phyloP scores from a whole-genome alignment of 2,113 vertebrate genomes.

The Oxyruncus cristatus region DNA sequence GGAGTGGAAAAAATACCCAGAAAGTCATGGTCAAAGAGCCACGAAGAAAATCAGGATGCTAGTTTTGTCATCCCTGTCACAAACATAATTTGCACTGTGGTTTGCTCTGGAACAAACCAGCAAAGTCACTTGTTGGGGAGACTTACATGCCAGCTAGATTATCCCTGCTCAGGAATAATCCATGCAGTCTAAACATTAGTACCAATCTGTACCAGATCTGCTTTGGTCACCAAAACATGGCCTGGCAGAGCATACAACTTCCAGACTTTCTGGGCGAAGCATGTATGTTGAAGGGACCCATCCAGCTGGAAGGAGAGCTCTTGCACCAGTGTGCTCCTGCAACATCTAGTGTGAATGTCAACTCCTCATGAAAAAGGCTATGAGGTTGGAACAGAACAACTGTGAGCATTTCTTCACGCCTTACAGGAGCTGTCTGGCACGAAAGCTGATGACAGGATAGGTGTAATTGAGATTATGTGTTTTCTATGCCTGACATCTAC shows the following conservation, averaged over 20 bases:
- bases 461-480: neutral
- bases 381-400: neutral
- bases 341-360: neutral
- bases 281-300: rapidly evolving
- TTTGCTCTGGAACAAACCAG: neutral
- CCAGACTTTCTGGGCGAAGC: neutral
- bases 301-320: neutral
- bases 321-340: neutral
- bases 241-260: neutral
- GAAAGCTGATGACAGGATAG: neutral
- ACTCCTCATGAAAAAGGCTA: neutral
- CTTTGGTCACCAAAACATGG: neutral
- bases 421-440: neutral
- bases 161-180: neutral
- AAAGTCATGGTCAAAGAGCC: neutral
- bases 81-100: neutral
- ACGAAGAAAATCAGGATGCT: neutral
- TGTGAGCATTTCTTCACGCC: neutral
- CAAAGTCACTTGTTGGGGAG: neutral
- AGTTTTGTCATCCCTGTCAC: neutral
- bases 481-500: neutral
- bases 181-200: neutral
- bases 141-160: neutral
- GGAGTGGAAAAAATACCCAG: neutral
- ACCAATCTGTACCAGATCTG: neutral